Conservation (phyloP, 1,140 invertebrate genomes). For the Trissolcus basalis region DNA sequence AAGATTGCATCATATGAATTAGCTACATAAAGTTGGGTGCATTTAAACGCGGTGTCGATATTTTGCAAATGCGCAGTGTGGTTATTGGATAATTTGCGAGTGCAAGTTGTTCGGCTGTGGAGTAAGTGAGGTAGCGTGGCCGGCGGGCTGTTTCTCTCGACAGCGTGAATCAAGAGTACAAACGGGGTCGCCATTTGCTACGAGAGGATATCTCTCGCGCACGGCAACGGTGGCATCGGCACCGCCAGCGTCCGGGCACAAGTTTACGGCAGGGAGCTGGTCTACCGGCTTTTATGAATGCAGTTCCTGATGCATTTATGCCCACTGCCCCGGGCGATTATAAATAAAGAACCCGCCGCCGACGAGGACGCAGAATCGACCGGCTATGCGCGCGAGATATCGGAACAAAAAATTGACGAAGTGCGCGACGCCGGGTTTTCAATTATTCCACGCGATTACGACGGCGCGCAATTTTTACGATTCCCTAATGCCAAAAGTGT, state of each 20-base stretch:
- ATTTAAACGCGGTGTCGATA: constrained; percentile 19
- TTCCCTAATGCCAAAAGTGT: constrained; percentile 34
- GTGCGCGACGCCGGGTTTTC: constrained; percentile 60
- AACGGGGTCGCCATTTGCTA: constrained; percentile 70
- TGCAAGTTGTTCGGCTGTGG: constrained; percentile 42
- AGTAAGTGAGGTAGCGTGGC: constrained; percentile 70
- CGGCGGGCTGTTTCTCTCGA: constrained; percentile 56
- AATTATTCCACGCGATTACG: constrained; percentile 74
- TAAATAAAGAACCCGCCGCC: constrained; percentile 68
- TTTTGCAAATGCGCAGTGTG: constrained; percentile 26
- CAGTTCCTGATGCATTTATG: constrained; percentile 72
- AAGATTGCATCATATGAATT: background rate
- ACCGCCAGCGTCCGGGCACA: constrained; percentile 41
- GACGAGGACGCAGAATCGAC: constrained; percentile 13
- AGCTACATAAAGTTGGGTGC: background rate
- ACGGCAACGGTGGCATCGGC: constrained; percentile 56
- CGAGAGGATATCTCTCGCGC: constrained; percentile 43
- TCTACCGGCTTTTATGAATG: constrained; percentile 67
- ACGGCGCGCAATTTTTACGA: constrained; percentile 43
- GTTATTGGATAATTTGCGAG: constrained; percentile 41
- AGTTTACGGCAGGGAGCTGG: constrained; percentile 42
- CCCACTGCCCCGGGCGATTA: constrained; percentile 69
- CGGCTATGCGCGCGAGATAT: constrained; percentile 32
- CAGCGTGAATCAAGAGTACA: constrained; percentile 61
- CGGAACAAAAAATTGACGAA: constrained; percentile 48